These are phyloP conservation scores for Ophion ventricosus DNA, from an alignment of 2,888 invertebrate genomes.

Conservation along the genomic window DNA sequence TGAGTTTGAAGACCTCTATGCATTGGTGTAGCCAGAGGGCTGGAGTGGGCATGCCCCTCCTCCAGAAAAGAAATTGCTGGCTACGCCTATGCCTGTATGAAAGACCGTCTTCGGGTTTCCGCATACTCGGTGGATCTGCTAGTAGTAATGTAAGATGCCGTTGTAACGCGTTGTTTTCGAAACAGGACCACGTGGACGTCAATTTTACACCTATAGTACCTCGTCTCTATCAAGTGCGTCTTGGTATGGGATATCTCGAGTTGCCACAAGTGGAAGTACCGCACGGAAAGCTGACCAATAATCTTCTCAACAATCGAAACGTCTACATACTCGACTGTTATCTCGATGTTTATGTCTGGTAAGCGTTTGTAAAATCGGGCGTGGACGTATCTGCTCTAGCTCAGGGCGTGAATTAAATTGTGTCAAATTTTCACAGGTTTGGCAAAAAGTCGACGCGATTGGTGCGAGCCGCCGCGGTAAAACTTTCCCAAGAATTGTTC, in stretches of 20 bases:
- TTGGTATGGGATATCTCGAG: constrained; percentile 99
- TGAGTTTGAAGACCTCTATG: neutral
- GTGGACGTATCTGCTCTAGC: neutral
- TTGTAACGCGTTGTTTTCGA: constrained; percentile 49
- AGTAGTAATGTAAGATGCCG: neutral
- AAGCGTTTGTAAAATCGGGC: constrained; percentile 72
- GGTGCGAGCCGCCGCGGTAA: constrained; percentile 97
- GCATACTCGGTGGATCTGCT: too few relatives aligned
- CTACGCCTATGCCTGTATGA: too few relatives aligned
- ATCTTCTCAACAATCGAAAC: constrained; percentile 93
- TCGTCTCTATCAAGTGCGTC: constrained; percentile 95
- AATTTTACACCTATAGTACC: constrained; percentile 88
- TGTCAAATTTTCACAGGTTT: constrained; percentile 86
- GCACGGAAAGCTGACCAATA: constrained; percentile 90
- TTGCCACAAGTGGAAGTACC: constrained; percentile 95
- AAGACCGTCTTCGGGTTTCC: neutral
- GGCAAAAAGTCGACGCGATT: constrained; percentile 98
- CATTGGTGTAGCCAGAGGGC: too few relatives aligned
- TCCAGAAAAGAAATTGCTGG: too few relatives aligned
- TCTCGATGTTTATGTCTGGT: constrained; percentile 98
- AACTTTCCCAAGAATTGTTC: constrained; percentile 97
- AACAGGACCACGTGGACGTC: constrained; percentile 89
- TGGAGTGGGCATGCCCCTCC: too few relatives aligned
- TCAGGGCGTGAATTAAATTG: too few relatives aligned
- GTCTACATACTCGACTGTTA: constrained; percentile 98